Base-by-base conservation (phyloP, 2,888 invertebrate species). In the Galerucella pusilla region DNA sequence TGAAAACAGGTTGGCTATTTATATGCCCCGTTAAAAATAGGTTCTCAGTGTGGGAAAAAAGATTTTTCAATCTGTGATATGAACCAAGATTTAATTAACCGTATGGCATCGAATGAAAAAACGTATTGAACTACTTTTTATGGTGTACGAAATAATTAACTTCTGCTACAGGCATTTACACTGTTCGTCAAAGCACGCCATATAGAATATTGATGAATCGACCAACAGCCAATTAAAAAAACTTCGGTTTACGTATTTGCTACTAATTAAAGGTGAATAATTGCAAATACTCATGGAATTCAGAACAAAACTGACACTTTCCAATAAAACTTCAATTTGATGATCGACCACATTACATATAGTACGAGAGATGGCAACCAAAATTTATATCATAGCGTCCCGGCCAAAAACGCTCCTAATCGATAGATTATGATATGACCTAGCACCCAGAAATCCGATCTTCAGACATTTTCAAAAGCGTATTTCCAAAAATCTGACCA, bases 111-210 rank as follows among this genome's bases (percentile, higher is more conserved):
- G 65, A 63, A 54, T 49, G 76, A 78, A 78, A 75, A 79, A 77
- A 71, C 60, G 79, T 71, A 76, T 74, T 75, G 77, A 76, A 76
- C 79, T 74, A 79, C 79, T 77, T 79, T 79, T 77, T 77, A 76
- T 76, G 71, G 72, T 74, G 75, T 77, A 79, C 73, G 73, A 74
- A 79, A 77, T 79, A 79, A 79, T 79, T 77, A 79, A 77, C 65
- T 73, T 76, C 72, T 68, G 77, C 75, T 78, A 75, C 71, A 63
- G 73, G 77, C 77, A 75, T 75, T 78, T 72, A 59, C 70, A 75
- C 67, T 74, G 68, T 74, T 70, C 67, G 68, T 73, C 74, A 68
- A 42, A 57, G 68, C 66, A 71, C 74, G 71, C 70, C 70, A 61
- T 74, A 73, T 72, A 73, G 76, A 76, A 68, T 77, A 78, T 79